Conservation (phyloP, 2,888 invertebrate genomes). For the Napeogenes sylphis region DNA sequence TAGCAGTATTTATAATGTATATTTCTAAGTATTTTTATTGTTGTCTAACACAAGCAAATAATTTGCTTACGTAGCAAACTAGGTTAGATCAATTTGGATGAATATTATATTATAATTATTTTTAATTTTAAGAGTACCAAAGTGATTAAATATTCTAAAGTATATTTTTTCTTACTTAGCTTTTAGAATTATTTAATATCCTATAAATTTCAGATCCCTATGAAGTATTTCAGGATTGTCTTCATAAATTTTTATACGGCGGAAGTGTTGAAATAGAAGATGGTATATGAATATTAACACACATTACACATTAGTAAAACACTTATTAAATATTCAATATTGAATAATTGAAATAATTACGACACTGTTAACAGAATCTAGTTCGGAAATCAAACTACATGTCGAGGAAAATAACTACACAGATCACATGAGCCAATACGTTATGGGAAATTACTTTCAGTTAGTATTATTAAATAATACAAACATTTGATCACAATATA, state of each 20-base stretch:
- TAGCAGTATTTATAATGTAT: too few relatives aligned
- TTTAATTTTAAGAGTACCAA: too few relatives aligned
- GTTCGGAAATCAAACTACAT: neutral
- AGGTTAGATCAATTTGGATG: too few relatives aligned
- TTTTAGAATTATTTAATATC: neutral
- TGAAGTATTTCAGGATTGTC: slow-evolving; percentile 26
- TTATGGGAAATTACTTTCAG: slow-evolving; percentile 28
- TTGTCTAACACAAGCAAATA: too few relatives aligned
- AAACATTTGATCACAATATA: neutral
- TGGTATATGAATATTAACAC: slow-evolving; percentile 15
- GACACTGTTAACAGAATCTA: slow-evolving; percentile 10
- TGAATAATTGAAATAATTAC: too few relatives aligned
- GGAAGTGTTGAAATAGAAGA: slow-evolving; percentile 17
- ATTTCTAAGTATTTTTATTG: too few relatives aligned
- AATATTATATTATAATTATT: too few relatives aligned
- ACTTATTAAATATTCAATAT: too few relatives aligned
- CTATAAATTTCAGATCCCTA: slow-evolving; percentile 38
- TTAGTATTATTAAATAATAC: slow-evolving; percentile 15
- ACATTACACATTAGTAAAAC: too few relatives aligned
- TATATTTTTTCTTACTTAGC: too few relatives aligned
- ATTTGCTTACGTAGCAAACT: too few relatives aligned
- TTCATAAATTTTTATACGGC: slow-evolving; percentile 36
- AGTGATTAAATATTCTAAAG: too few relatives aligned
- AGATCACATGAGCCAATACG: slow-evolving; percentile 18
- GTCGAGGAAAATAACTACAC: slow-evolving; percentile 7